Conservation (phyloP, 2,888 invertebrate genomes). For the Drosophila aldrichi region DNA sequence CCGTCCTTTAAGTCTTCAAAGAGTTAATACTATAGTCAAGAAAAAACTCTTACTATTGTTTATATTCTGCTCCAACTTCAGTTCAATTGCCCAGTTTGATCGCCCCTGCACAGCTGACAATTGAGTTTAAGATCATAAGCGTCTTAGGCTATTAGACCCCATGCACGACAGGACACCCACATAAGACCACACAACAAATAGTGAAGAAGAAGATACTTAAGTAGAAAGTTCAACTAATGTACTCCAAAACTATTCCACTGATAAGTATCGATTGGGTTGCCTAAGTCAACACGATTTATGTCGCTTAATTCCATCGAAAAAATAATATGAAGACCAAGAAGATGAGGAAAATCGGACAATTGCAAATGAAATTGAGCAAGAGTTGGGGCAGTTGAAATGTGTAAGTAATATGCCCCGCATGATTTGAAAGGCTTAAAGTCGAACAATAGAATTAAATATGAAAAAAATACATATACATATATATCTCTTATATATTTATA, state of each 20-base stretch:
- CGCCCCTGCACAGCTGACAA: not conserved
- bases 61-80: not conserved
- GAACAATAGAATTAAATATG: conserved; percentile 75
- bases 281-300: conserved; percentile 67
- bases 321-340: not conserved
- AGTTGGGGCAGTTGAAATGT: not conserved
- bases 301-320: conserved; percentile 67
- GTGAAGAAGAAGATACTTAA: not conserved
- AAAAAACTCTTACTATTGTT: not conserved
- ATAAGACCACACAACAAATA: conserved; percentile 19
- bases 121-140: conserved; percentile 31
- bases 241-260: conserved; percentile 36
- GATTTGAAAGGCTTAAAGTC: conserved; percentile 68
- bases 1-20: not conserved
- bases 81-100: not conserved
- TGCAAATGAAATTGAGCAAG: conserved; percentile 32
- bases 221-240: conserved; percentile 16
- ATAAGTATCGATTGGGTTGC: conserved; percentile 57
- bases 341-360: conserved; percentile 38
- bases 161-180: conserved; percentile 20
- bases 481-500: not conserved
- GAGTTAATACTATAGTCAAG: too few species aligned
- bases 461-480: conserved; percentile 21
- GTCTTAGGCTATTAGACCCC: conserved; percentile 15
- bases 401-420: conserved; percentile 69